Evolutionary conservation across 2,113 vertebrate genomes (phyloP).

Genomic region (Hyperoodon ampullatus): DNA sequence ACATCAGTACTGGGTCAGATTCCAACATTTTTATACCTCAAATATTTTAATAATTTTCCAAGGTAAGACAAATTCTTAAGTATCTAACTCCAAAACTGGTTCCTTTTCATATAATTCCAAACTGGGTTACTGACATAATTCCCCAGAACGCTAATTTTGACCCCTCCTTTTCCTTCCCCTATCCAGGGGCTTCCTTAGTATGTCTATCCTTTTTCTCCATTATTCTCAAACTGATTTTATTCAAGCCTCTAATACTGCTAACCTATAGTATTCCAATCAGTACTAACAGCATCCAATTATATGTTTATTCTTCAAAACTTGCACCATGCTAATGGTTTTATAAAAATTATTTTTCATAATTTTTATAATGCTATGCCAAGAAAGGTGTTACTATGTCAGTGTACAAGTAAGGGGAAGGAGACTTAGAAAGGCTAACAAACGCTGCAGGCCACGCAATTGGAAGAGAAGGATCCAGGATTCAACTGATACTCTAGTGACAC

Average conservation of each 20-base stretch:
- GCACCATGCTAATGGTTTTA: neutral
- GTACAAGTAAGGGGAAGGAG: neutral
- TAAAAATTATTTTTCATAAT: neutral
- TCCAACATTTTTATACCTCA: constrained; percentile 6
- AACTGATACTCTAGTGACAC: neutral
- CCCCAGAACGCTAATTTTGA: neutral
- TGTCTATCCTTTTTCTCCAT: neutral
- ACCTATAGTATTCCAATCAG: neutral
- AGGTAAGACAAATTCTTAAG: neutral
- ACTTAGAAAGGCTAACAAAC: neutral
- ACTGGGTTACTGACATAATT: neutral
- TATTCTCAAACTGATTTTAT: neutral
- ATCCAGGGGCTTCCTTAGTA: neutral
- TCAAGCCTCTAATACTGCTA: neutral
- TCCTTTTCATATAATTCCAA: neutral
- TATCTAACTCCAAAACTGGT: neutral
- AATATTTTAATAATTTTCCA: constrained; percentile 24
- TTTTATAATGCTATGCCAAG: neutral
- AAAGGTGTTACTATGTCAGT: neutral
- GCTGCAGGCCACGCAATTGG: neutral
- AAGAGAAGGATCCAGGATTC: neutral
- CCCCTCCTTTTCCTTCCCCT: neutral
- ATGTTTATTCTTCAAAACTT: neutral
- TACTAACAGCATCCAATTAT: neutral
- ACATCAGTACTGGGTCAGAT: neutral